A percentile compares a stretch with the other conserved stretches of the same genome.
These are phyloP conservation scores for Anseranas semipalmata DNA, from an alignment of 2,113 vertebrate genomes.

Conservation along the genomic window DNA sequence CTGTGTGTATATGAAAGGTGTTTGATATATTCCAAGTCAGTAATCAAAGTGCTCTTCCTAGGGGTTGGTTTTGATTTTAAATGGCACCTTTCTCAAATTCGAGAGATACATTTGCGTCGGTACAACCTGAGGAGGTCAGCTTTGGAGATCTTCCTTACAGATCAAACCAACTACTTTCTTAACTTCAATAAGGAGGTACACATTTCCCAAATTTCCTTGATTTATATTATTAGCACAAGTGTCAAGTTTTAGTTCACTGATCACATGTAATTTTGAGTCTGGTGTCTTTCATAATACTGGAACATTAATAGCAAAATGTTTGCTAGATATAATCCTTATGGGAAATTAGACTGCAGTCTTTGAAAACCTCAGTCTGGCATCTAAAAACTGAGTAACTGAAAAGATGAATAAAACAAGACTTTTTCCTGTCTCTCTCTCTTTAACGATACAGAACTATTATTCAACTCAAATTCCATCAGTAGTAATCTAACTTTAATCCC, in stretches of 20 bases:
- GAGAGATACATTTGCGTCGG: slow-evolving; percentile 92
- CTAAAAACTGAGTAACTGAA: not conserved
- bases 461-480: not conserved
- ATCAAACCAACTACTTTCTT: slow-evolving; percentile 97
- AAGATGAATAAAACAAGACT: not conserved
- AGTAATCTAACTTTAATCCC: not conserved
- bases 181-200: slow-evolving; percentile 96
- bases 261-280: not conserved
- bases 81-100: slow-evolving; percentile 93
- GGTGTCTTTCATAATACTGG: not conserved
- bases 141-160: slow-evolving; percentile 95
- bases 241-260: not conserved
- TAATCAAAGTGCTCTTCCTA: slow-evolving; percentile 65
- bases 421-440: not conserved
- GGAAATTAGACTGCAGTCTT: not conserved
- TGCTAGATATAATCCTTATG: not conserved
- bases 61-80: slow-evolving; percentile 96
- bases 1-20: not conserved
- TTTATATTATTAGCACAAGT: not conserved
- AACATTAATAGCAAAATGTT: not conserved
- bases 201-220: not conserved
- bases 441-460: not conserved
- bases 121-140: slow-evolving; percentile 96
- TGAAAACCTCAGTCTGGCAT: not conserved
- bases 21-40: not conserved